Evolutionary conservation across 2,888 invertebrate species (phyloP).

Genomic region (Trimorus sp.): DNA sequence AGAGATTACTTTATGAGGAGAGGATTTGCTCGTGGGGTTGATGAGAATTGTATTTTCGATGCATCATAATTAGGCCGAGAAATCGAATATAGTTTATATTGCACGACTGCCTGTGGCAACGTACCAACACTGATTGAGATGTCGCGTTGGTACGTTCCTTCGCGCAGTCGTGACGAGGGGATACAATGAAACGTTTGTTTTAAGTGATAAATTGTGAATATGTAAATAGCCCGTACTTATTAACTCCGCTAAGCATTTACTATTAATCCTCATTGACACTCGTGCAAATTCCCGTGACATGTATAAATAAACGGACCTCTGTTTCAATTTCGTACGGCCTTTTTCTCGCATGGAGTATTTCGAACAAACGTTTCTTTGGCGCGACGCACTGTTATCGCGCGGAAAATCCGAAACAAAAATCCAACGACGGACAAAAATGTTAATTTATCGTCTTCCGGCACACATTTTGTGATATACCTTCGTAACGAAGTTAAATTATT

Average conservation of each 20-base stretch:
- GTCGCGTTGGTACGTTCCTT: constrained; percentile 26
- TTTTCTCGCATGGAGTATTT: constrained; percentile 34
- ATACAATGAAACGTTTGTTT: constrained; percentile 62
- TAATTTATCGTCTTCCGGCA: constrained; percentile 43
- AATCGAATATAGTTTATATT: constrained; percentile 41
- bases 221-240: constrained; percentile 82
- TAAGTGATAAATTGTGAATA: constrained; percentile 78
- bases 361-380: constrained; percentile 29
- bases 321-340: constrained; percentile 8
- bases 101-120: constrained; percentile 29
- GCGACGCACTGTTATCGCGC: background rate
- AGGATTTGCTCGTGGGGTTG: background rate
- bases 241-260: constrained; percentile 79
- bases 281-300: constrained; percentile 41
- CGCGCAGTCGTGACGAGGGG: constrained; percentile 33
- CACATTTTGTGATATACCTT: constrained; percentile 55
- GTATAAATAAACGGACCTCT: constrained; percentile 37
- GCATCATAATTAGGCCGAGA: constrained; percentile 41
- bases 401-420: background rate
- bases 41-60: constrained; percentile 40
- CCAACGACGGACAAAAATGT: constrained; percentile 4
- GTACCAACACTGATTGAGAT: constrained; percentile 16
- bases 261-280: constrained; percentile 57
- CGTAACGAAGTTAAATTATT: constrained; percentile 36
- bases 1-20: constrained; percentile 29